These are phyloP conservation scores for Rhogogaster chlorosoma DNA, from an alignment of 2,888 invertebrate species.

Conservation along the genomic window DNA sequence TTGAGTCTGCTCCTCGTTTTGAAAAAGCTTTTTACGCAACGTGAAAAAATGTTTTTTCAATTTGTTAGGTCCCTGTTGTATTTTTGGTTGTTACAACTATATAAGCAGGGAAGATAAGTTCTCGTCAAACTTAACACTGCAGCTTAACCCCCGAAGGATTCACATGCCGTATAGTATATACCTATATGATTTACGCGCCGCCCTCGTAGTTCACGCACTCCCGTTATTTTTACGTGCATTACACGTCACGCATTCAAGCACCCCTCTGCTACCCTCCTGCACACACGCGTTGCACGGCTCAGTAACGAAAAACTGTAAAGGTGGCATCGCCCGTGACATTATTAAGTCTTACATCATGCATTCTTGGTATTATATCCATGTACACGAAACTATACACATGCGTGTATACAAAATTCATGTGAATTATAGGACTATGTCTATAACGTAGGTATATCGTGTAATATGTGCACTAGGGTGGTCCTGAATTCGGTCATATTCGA, in stretches of 20 bases:
- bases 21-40: not conserved
- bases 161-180: slow-evolving; percentile 17
- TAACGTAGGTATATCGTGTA: not conserved
- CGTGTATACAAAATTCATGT: not conserved
- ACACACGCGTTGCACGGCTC: slow-evolving; percentile 33
- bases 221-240: slow-evolving; percentile 52
- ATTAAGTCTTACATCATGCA: slow-evolving; percentile 3
- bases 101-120: not conserved
- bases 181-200: slow-evolving; percentile 36
- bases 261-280: slow-evolving; percentile 25
- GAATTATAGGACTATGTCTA: not conserved
- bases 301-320: slow-evolving; percentile 46
- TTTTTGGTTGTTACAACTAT: not conserved
- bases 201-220: slow-evolving; percentile 47
- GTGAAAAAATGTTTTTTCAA: not conserved
- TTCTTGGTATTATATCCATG: not conserved
- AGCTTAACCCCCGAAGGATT: slow-evolving; percentile 46
- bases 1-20: not conserved
- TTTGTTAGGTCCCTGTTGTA: not conserved
- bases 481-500: no score
- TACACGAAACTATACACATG: not conserved
- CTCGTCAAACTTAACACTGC: slow-evolving; percentile 18
- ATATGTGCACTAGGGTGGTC: no score
- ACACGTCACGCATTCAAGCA: slow-evolving; percentile 43
- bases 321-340: slow-evolving; percentile 46